phyloP scores from a whole-genome alignment of 2,797 vertebrate species.

The Adrianichthys oophorus region DNA sequence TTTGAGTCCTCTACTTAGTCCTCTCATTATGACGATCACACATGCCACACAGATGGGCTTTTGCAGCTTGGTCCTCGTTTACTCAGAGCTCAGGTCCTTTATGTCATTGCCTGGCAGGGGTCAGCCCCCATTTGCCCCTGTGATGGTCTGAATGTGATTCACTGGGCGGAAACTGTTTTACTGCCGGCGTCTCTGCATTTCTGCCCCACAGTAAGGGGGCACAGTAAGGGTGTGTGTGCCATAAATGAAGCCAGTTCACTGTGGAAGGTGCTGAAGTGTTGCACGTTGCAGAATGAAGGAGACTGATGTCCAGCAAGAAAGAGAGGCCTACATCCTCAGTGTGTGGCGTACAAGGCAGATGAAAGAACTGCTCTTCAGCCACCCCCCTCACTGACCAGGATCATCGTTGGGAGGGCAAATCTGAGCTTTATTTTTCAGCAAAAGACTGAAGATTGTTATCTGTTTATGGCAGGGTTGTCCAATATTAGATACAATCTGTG shows the following conservation, averaged over 20 bases:
- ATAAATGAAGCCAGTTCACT: slow-evolving; percentile 63
- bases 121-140: slow-evolving; percentile 67
- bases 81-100: slow-evolving; percentile 58
- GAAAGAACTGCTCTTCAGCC: slow-evolving; percentile 12
- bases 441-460: not conserved
- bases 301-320: slow-evolving; percentile 57
- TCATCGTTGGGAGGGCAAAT: slow-evolving; percentile 21
- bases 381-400: slow-evolving; percentile 12
- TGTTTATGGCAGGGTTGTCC: not conserved
- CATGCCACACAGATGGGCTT: slow-evolving; percentile 21
- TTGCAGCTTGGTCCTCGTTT: slow-evolving; percentile 44
- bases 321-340: slow-evolving; percentile 37
- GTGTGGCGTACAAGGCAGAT: slow-evolving; percentile 21
- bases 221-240: slow-evolving; percentile 57
- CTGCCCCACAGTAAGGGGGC: slow-evolving; percentile 61
- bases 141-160: slow-evolving; percentile 76
- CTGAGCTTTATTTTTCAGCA: slow-evolving; percentile 31
- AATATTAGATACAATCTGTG: not conserved
- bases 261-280: slow-evolving; percentile 64
- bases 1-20: not conserved
- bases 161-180: slow-evolving; percentile 79
- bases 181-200: slow-evolving; percentile 63
- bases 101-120: slow-evolving; percentile 75
- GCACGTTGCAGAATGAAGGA: slow-evolving; percentile 40
- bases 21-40: slow-evolving; percentile 13